A percentile compares a stretch with the other conserved stretches of the same genome.
phyloP scores from a whole-genome alignment of 2,888 invertebrate genomes.

The Strigamia crassipes region DNA sequence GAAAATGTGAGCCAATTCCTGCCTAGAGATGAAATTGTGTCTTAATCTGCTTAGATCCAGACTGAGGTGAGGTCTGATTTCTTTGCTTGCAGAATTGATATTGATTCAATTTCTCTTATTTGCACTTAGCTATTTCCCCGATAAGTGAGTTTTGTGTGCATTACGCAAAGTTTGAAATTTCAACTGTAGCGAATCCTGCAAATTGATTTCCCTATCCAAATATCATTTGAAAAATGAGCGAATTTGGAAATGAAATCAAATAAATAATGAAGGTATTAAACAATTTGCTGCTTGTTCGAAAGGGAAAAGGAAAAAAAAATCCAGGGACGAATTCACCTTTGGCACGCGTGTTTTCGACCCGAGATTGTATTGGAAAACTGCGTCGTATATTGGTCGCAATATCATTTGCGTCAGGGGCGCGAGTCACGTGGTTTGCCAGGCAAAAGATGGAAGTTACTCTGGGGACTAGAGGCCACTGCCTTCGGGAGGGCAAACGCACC shows the following conservation, averaged over 20 bases:
- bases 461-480: slow-evolving; percentile 1
- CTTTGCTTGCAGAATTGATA: background rate
- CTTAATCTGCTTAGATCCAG: too few species aligned
- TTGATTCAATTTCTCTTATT: slow-evolving; percentile 5
- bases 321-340: background rate
- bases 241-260: background rate
- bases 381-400: slow-evolving; percentile 11
- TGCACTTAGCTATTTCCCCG: slow-evolving; percentile 20
- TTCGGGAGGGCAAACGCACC: background rate
- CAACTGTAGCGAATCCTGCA: background rate
- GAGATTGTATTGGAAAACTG: background rate
- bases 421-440: slow-evolving; percentile 10
- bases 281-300: too few species aligned
- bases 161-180: slow-evolving; percentile 11
- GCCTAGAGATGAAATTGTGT: too few species aligned
- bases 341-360: background rate
- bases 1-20: too few species aligned
- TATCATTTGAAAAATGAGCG: background rate
- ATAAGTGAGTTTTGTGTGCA: background rate
- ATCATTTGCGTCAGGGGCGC: slow-evolving; percentile 10
- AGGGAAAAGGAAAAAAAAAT: too few species aligned
- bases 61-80: background rate
- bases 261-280: background rate
- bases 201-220: slow-evolving; percentile 4
- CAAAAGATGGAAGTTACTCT: background rate